Percentiles rank a stretch among this genome's conserved stretches.
Evolutionary conservation across 1,140 invertebrate genomes (phyloP).

Genomic region (Olivierus martensii): DNA sequence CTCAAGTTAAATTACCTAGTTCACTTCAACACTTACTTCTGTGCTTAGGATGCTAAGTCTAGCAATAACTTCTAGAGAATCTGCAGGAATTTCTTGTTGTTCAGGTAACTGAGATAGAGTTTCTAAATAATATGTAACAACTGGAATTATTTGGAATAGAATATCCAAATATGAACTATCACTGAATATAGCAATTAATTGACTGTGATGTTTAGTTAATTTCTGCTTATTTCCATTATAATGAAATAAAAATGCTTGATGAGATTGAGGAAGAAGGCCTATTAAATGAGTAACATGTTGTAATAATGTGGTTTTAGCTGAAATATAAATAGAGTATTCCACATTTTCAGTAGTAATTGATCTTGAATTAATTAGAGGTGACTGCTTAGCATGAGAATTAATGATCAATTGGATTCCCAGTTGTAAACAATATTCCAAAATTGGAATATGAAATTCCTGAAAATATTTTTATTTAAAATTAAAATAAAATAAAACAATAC

Average conservation of each 20-base stretch:
- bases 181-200: constrained; percentile 39
- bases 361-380: too few relatives aligned
- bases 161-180: constrained; percentile 37
- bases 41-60: constrained; percentile 45
- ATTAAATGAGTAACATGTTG: constrained; percentile 41
- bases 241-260: too few relatives aligned
- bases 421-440: constrained; percentile 46
- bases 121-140: constrained; percentile 35
- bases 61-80: constrained; percentile 39
- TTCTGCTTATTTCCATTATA: too few relatives aligned
- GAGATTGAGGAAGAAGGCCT: constrained; percentile 37
- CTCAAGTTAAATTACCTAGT: too few relatives aligned
- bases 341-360: constrained; percentile 14
- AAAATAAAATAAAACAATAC: too few relatives aligned
- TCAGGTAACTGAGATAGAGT: constrained; percentile 27
- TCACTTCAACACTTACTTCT: constrained; percentile 37
- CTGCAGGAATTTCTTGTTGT: constrained; percentile 32
- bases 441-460: constrained; percentile 39
- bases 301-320: constrained; percentile 39
- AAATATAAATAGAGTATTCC: constrained; percentile 37
- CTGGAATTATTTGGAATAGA: constrained; percentile 39
- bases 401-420: constrained; percentile 29
- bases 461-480: neutral
- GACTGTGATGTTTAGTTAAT: constrained; percentile 34
- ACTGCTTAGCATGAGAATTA: neutral